Evolutionary conservation across 2,888 invertebrate genomes (phyloP), one percentile per base, ranked within the genome.

Genomic region (Teinopalpus imperialis): DNA sequence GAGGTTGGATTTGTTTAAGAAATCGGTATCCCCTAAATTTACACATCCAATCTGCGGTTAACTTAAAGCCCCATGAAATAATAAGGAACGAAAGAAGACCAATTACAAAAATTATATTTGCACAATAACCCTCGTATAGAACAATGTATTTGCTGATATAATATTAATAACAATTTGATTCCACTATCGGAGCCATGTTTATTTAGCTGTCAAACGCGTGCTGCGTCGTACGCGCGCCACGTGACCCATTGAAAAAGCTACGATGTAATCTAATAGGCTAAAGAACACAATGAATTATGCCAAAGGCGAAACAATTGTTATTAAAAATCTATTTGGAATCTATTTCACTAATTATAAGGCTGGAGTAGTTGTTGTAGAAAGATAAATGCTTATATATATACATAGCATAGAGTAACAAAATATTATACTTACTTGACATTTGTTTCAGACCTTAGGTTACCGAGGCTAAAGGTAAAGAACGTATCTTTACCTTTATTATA

Each of bases 61-160:
- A 61, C 59, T 52, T 63, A 60, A 63, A 53, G 61, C 63, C 59
- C 65, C 51, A 63, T 63, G 68, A 67, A 71, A 68, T 62, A 67
- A 69, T 63, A 63, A 60, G 71, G 78, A 73, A 66, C 60, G 55
- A 66, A 69, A 62, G 61, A 57, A 59, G 67, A 65, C 60, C 79
- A 85, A 83, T 83, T 85, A 82, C 80, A 66, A 74, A 75, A 81
- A 85, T 81, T 79, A 79, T 83, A 75, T 83, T 85, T 85, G 72
- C 74, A 61, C 76, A 75, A 60, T 59, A 53, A 57, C 63, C 68
- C 56, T 49, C 52, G 61, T 62, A 70, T 72, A 74, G 70, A 78
- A 74, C 73, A 73, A 70, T 78, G 68, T 76, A 68, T 80, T 81
- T 80, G 70, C 76, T 74, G 68, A 75, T 80, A 67, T 65, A 74